phyloP scores from a whole-genome alignment of 2,888 invertebrate species.

The Entomobrya proxima region DNA sequence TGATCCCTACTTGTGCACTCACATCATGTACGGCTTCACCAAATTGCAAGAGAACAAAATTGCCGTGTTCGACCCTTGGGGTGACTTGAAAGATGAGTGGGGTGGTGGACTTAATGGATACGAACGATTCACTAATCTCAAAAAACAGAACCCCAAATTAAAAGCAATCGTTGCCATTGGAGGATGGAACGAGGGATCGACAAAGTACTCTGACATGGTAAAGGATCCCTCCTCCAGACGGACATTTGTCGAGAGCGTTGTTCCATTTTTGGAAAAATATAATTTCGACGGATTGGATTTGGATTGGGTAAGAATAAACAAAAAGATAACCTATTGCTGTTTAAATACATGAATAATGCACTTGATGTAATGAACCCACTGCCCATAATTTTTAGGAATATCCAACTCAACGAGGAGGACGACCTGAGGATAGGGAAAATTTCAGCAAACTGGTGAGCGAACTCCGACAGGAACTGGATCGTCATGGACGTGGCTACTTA shows the following conservation, averaged over 20 bases:
- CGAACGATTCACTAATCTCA: conserved; percentile 76
- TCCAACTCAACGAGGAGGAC: conserved; percentile 76
- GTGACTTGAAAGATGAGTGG: conserved; percentile 76
- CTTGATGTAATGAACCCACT: too few relatives aligned
- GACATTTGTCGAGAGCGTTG: conserved; percentile 76
- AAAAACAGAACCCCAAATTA: conserved; percentile 76
- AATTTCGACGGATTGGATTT: conserved; percentile 72
- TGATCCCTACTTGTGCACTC: conserved; percentile 77
- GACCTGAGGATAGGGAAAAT: conserved; percentile 75
- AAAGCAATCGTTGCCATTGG: conserved; percentile 77
- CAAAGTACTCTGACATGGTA: conserved; percentile 76
- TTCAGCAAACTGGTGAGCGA: conserved; percentile 60
- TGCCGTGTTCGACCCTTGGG: conserved; percentile 76
- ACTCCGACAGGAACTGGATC: conserved; percentile 56
- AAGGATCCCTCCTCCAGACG: conserved; percentile 67
- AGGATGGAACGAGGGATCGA: conserved; percentile 77
- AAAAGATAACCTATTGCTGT: too few relatives aligned
- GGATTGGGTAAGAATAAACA: conserved; percentile 69
- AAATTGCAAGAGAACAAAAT: conserved; percentile 75
- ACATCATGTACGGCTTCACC: conserved; percentile 77
- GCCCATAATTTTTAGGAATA: conserved; percentile 75
- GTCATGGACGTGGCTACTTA: conserved; percentile 56
- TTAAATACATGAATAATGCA: too few relatives aligned
- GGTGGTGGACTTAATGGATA: conserved; percentile 75
- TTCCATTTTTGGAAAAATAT: conserved; percentile 75